Base-by-base conservation (phyloP, 2,888 invertebrate species). In the Tridacna gigas region DNA sequence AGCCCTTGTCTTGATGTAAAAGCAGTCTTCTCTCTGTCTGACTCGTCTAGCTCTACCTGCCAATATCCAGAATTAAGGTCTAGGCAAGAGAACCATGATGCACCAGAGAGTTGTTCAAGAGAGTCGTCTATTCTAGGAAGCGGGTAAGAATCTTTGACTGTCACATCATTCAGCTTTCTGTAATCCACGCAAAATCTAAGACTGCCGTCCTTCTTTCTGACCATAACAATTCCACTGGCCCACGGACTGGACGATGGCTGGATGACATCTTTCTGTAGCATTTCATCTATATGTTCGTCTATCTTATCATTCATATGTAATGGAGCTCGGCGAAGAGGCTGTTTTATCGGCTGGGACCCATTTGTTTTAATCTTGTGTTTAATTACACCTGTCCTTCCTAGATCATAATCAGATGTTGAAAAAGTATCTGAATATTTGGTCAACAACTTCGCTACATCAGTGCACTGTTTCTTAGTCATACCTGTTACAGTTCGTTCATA, bases 11-110 rank as follows among this genome's bases (percentile, higher is more conserved):
- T n/a, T n/a, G n/a, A n/a, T n/a, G 60, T 61, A 74, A 88, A 89
- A 25, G 79, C 76, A 13, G 85, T 88, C 60, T 89, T 90, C 20
- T 74, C 51, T 69, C 60, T 51, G 20, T 88, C 84, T n/a, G 51
- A 47, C 48, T 51, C 67, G 1, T 80, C 66, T 13, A 89, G 22
- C n/a, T n/a, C n/a, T n/a, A n/a, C n/a, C n/a, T n/a, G n/a, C n/a
- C n/a, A n/a, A n/a, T n/a, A n/a, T n/a, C 28, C 78, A 45, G n/a
- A 89, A 65, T 56, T 89, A 88, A 74, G n/a, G n/a, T n/a, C n/a
- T n/a, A n/a, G n/a, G n/a, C n/a, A n/a, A n/a, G n/a, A n/a, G n/a
- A n/a, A n/a, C 86, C 85, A 67, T 86, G 90, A 13, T 13, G 83
- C 76, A 48, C 76, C 66, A 7, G 47, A 51, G 51, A 51, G 51